Base-by-base conservation (phyloP, 2,113 vertebrate genomes). In the Eubucco bourcierii region DNA sequence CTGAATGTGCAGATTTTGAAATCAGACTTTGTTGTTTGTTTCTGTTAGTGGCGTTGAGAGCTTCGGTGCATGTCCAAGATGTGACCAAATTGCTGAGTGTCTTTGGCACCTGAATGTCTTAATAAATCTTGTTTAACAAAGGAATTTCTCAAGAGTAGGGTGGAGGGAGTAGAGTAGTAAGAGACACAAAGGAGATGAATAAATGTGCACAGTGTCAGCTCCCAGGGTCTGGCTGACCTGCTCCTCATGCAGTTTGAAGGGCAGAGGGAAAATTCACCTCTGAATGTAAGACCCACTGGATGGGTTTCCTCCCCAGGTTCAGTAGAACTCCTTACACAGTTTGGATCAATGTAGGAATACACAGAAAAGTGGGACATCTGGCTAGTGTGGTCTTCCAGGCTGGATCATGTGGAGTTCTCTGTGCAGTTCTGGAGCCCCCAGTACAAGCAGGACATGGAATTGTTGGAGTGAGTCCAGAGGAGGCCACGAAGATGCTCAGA, bases 41-140 rank as follows among this genome's bases (percentile, higher is more conserved):
- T 80, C 27, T 53, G 61, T 56, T 71, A 66, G 39, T 27, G 25
- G 29, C 66, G 50, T 71, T 78, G 71, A 58, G 34, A 84, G 34
- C 53, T 81, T 70, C 71, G 87, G 46, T 66, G 63, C 71, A 61
- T 73, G 39, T 87, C 56, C 61, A 81, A 90, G 53, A 74, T 28
- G 46, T 31, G 46, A 81, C 23, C 7, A 21, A 84, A 75, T 63
- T 61, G 71, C 86, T 90, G 83, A 90, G 34, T 74, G 52, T 67
- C 76, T 90, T 92, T 95, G 94, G 66, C 80, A 92, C 44, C 82
- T 71, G 71, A 75, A 61, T 52, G 13, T 61, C 56, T 70, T 80
- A 23, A 78, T 61, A 84, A 84, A 82, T 90, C 39, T 33, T 76
- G 6, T 81, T 81, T 87, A 90, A 55, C 24, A 90, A 77, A 52